Base-by-base conservation (phyloP, 2,888 invertebrate genomes). In the Drosophila anomalipes region DNA sequence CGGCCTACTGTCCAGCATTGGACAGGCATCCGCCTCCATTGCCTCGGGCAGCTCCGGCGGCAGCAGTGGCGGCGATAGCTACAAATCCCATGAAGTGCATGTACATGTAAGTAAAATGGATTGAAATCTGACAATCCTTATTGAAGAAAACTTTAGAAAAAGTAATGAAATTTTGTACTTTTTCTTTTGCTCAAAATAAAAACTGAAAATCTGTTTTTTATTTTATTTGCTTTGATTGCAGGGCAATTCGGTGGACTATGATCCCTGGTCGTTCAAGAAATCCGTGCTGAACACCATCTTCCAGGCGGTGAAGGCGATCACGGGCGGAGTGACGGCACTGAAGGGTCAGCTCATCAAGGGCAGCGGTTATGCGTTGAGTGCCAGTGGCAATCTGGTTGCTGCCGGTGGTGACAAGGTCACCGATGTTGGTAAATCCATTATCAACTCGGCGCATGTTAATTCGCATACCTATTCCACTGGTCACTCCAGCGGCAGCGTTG, bases 281-380 rank as follows among this genome's bases (percentile, higher is more conserved):
- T 96, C 97, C 0, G 96, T 97, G 72, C 94, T 97, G 22, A 96
- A 96, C 93, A 97, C 97, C 5, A 94, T 98, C 14, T 95, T 97
- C 91, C 97, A 97, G 95, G 97, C 97, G 0, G 96, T 97, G 1
- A 97, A 97, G 91, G 97, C 97, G 19, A 97, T 98, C 76, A 97
- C 97, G 12, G 97, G 97, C 14, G 97, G 97, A 57, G 96, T 97
- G 14, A 96, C 97, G 4, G 97, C 97, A 33, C 94, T 97, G n/a
- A 97, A 97, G 90, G 97, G 97, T 0, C 97, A 97, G 92, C 94
- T 98, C 35, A 96, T 97, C 83, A 97, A 97, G 94, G 97, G 97
- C 51, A 96, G 97, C 63, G 97, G 97, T 16, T 95, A 95, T 83
- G 92, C 95, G 26, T 93, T 96, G 32, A 94, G 95, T 28, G 95